Evolutionary conservation across 2,113 vertebrate species (phyloP), one percentile per base, ranked within the genome.

Genomic region (Actinemys pallida): DNA sequence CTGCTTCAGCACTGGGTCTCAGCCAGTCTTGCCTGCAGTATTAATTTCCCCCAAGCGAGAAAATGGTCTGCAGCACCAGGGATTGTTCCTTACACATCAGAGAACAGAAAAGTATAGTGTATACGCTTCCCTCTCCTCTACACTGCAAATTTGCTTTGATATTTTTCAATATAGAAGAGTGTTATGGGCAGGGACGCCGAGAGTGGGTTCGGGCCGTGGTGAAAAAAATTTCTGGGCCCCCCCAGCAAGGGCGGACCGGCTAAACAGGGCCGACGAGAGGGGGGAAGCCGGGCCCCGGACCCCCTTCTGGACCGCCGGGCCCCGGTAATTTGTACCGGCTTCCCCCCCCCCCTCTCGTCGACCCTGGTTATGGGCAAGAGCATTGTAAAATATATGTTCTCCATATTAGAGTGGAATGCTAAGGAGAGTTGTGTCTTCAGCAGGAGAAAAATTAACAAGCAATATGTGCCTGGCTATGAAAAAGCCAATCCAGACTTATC

Each of bases 11-110:
- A 85, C 35, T 0, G 2, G 0, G 0, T 22, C 42, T 72, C 5
- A 79, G n/a, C 31, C 0, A 0, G 50, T 27, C 45, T 5, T 6
- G 47, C 29, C 3, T 1, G 19, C 59, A 39, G 19, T 1, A 1
- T 80, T 89, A 0, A 0, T n/a, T n/a, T n/a, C 19, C 35, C 59
- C 1, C 0, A 27, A 35, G 20, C 14, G 49, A 8, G 16, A 72
- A 85, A 39, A 52, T 6, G 0, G 0, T 56, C 78, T 42, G 19
- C 0, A 2, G 57, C 35, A 56, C n/a, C 1, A 1, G 27, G 29
- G 79, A 80, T 53, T 81, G 6, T 10, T 75, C 1, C 0, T 47
- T 57, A 50, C 2, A 1, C 0, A 1, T 19, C 29, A 31, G 1
- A 6, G 10, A 12, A 2, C 6, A 39, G 52, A 80, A 92, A n/a